These are phyloP conservation scores for Gasteruption jaculator DNA, from an alignment of 2,888 invertebrate species.

Conservation along the genomic window DNA sequence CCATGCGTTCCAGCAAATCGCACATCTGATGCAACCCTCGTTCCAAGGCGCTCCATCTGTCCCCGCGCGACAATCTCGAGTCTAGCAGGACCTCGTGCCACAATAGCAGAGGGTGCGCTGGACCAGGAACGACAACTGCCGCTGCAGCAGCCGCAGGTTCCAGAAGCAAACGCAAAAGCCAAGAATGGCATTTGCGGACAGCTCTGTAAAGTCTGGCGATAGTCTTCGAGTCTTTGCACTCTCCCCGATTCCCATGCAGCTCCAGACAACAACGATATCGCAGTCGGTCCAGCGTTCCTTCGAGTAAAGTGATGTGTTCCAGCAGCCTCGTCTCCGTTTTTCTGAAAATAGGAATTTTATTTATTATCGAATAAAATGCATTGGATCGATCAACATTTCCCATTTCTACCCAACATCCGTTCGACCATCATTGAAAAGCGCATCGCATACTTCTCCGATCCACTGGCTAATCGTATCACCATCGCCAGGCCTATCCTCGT, in stretches of 20 bases:
- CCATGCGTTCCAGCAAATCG: slow-evolving; percentile 64
- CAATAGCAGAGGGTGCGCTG: slow-evolving; percentile 35
- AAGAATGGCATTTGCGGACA: slow-evolving; percentile 34
- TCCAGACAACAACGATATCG: slow-evolving; percentile 53
- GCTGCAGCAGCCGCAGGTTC: no score
- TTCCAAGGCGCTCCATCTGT: slow-evolving; percentile 31
- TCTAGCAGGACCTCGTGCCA: slow-evolving; percentile 47
- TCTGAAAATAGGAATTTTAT: slow-evolving; percentile 51
- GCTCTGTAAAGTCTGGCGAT: slow-evolving; percentile 36
- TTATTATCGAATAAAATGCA: background rate
- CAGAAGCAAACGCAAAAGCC: slow-evolving; percentile 38
- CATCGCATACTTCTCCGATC: slow-evolving; percentile 56
- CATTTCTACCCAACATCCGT: background rate
- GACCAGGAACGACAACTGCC: slow-evolving; percentile 22
- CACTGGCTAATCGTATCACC: slow-evolving; percentile 58
- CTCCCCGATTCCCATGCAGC: slow-evolving; percentile 25
- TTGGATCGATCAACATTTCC: background rate
- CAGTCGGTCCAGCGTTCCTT: slow-evolving; percentile 69
- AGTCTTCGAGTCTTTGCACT: slow-evolving; percentile 30
- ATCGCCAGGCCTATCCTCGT: slow-evolving; percentile 67
- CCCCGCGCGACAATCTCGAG: slow-evolving; percentile 31
- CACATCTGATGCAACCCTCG: slow-evolving; percentile 54
- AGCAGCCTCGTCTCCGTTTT: slow-evolving; percentile 71
- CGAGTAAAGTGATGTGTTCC: slow-evolving; percentile 74
- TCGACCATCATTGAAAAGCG: no score